Evolutionary conservation across 2,888 invertebrate species (phyloP).

Genomic region (Ophion ventricosus): DNA sequence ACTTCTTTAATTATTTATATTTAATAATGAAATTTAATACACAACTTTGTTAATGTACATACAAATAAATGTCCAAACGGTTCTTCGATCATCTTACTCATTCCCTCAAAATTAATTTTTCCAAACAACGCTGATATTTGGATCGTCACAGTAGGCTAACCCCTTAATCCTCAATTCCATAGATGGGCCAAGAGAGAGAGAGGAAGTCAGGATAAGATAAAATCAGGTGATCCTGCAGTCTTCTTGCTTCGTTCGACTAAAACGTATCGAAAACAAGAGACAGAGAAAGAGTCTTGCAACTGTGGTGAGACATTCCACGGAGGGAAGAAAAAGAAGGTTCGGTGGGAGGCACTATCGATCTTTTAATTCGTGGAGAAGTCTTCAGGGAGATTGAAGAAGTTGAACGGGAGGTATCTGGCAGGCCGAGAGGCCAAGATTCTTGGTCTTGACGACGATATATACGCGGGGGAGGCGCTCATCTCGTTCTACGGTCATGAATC

Average conservation of each 20-base stretch:
- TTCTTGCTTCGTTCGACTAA: neutral
- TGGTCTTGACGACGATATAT: neutral
- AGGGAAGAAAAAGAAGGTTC: constrained; percentile 52
- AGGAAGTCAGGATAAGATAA: too few species aligned
- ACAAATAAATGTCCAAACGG: too few species aligned
- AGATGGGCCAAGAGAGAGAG: too few species aligned
- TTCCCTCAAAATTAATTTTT: too few species aligned
- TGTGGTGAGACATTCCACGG: constrained; percentile 31
- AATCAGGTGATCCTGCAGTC: neutral
- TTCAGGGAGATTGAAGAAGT: constrained; percentile 40
- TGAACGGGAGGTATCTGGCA: neutral
- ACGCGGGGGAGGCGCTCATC: neutral
- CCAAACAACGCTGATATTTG: too few species aligned
- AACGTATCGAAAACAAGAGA: neutral
- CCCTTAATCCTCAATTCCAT: too few species aligned
- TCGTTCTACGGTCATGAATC: constrained; percentile 50
- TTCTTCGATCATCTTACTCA: too few species aligned
- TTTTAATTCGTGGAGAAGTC: constrained; percentile 60
- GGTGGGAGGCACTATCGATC: constrained; percentile 63
- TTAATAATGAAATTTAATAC: too few species aligned
- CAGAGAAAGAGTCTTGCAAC: constrained; percentile 35
- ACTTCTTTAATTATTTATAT: too few species aligned
- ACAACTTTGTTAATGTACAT: too few species aligned
- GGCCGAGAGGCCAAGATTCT: constrained; percentile 14
- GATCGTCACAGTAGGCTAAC: too few species aligned